Evolutionary conservation across 1,140 invertebrate species (phyloP).

Genomic region (Lasioglossum albipes): DNA sequence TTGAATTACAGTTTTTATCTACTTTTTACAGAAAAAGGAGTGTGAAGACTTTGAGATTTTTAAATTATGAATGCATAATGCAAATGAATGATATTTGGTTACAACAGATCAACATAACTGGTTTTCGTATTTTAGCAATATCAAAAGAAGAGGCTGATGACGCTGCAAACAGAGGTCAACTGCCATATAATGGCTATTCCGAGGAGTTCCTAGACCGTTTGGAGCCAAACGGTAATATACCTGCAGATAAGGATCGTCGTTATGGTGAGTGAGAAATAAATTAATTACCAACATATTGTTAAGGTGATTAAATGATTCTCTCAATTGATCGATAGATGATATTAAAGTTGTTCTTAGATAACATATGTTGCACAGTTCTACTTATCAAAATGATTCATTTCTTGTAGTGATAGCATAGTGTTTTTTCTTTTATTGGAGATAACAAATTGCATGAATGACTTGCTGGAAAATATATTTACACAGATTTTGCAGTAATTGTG

Average conservation of each 20-base stretch:
- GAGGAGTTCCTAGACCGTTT: slow-evolving; percentile 94
- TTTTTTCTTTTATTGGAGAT: neutral
- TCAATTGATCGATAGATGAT: neutral
- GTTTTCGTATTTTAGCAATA: slow-evolving; percentile 83
- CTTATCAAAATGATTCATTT: slow-evolving; percentile 7
- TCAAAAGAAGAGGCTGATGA: slow-evolving; percentile 89
- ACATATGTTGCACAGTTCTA: neutral
- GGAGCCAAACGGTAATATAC: slow-evolving; percentile 93
- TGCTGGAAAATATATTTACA: slow-evolving; percentile 16
- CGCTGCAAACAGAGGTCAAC: slow-evolving; percentile 82
- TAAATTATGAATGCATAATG: neutral
- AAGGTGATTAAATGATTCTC: slow-evolving; percentile 7
- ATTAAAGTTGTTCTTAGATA: neutral
- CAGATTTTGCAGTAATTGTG: neutral
- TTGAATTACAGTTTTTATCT: no score
- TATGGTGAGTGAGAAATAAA: slow-evolving; percentile 69
- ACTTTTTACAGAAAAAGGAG: no score
- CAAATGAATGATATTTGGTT: neutral
- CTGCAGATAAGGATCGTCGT: slow-evolving; percentile 81
- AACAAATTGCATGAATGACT: slow-evolving; percentile 8
- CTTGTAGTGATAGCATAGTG: slow-evolving; percentile 4
- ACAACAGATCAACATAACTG: slow-evolving; percentile 16
- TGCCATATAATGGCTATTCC: slow-evolving; percentile 93
- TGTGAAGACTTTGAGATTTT: neutral
- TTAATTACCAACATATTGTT: neutral